phyloP scores from a whole-genome alignment of 1,140 invertebrate genomes.

The Oryctes rhinoceros region DNA sequence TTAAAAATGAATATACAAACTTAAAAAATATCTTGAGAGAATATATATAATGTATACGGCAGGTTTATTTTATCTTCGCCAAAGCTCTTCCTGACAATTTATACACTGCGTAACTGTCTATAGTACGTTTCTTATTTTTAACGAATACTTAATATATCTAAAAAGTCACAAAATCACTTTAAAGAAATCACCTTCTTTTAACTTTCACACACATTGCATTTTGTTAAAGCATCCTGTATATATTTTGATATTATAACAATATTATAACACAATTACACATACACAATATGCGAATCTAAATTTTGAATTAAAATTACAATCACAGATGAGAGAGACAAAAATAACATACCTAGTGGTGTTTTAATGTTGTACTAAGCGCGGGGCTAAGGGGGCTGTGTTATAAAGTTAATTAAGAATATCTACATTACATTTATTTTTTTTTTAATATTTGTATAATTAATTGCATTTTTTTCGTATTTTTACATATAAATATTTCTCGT shows the following conservation, averaged over 20 bases:
- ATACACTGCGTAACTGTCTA: no score
- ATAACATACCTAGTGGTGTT: slow-evolving; percentile 12
- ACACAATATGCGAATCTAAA: slow-evolving; percentile 34
- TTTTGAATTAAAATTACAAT: slow-evolving; percentile 56
- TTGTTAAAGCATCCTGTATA: slow-evolving; percentile 14
- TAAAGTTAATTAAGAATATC: neutral
- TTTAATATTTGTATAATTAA: neutral
- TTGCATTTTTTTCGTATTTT: neutral
- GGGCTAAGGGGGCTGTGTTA: neutral
- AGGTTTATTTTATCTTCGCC: no score
- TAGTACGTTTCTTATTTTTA: neutral
- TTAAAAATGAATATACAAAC: no score
- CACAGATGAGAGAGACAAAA: slow-evolving; percentile 52
- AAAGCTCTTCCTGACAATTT: no score
- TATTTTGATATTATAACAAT: slow-evolving; percentile 27
- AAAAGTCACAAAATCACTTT: neutral
- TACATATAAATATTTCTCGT: neutral
- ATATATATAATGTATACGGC: no score
- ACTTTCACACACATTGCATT: neutral
- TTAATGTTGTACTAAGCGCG: slow-evolving; percentile 32
- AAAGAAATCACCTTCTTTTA: neutral
- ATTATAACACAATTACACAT: slow-evolving; percentile 13
- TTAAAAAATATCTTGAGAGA: no score
- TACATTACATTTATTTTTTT: neutral
- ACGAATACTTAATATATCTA: neutral